Percentiles rank a stretch among this genome's conserved stretches.
Evolutionary conservation across 2,113 vertebrate species (phyloP).

Genomic region (Turdus rufiventris): DNA sequence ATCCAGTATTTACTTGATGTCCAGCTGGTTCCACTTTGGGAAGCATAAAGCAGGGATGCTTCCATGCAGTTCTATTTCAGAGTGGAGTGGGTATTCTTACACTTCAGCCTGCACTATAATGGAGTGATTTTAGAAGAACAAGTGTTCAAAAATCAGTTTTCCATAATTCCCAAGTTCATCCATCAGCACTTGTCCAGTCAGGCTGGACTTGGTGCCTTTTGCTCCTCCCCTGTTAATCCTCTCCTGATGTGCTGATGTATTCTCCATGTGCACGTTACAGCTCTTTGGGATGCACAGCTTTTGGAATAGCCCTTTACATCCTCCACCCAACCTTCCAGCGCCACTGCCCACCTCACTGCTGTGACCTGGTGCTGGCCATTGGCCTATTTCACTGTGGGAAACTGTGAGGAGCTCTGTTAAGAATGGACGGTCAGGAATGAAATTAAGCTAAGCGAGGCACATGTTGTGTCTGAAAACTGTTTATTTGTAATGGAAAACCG

Average conservation of each 20-base stretch:
- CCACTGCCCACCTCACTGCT: not conserved
- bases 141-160: not conserved
- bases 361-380: not conserved
- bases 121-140: not conserved
- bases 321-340: accelerated
- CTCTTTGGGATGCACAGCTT: not conserved
- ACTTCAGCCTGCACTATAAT: not conserved
- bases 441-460: not conserved
- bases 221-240: not conserved
- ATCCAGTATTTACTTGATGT: not conserved
- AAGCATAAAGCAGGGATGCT: not conserved
- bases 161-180: not conserved
- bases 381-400: not conserved
- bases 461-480: not conserved
- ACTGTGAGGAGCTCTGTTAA: not conserved
- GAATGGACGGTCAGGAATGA: not conserved
- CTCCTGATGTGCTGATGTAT: not conserved
- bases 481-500: not conserved
- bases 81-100: not conserved
- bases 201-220: accelerated
- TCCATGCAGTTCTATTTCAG: not conserved
- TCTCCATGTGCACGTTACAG: not conserved
- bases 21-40: not conserved
- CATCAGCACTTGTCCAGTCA: not conserved
- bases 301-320: not conserved